These are phyloP conservation scores for Echinops telfairi DNA, from an alignment of 2,113 vertebrate species.

Conservation along the genomic window DNA sequence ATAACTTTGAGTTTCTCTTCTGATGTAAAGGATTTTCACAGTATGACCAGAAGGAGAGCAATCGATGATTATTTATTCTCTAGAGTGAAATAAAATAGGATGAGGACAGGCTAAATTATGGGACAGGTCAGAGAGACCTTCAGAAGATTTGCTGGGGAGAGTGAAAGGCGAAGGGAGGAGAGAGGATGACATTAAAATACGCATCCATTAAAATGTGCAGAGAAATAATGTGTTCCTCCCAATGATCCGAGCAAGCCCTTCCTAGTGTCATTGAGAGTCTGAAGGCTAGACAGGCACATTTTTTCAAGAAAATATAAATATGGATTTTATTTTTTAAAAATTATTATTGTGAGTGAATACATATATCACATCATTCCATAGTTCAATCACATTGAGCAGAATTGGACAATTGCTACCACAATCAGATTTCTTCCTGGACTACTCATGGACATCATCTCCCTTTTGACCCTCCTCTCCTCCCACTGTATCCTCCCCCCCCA, in stretches of 20 bases:
- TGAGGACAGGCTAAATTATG: constrained; percentile 41
- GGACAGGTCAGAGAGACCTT: neutral
- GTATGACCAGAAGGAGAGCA: neutral
- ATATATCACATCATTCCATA: too few species aligned
- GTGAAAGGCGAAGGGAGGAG: constrained; percentile 58
- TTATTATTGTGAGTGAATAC: too few species aligned
- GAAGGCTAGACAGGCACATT: neutral
- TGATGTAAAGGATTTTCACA: neutral
- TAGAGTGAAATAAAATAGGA: constrained; percentile 19
- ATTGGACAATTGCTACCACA: too few species aligned
- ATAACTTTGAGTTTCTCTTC: constrained; percentile 15
- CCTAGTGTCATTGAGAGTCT: neutral
- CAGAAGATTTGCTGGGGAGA: constrained; percentile 30
- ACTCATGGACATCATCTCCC: too few species aligned
- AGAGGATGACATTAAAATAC: constrained; percentile 10
- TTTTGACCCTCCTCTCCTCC: too few species aligned
- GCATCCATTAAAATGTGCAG: neutral
- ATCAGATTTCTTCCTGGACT: too few species aligned
- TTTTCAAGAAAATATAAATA: neutral
- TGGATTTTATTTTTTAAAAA: neutral
- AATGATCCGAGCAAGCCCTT: constrained; percentile 26
- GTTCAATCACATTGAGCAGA: too few species aligned
- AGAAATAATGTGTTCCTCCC: constrained; percentile 58
- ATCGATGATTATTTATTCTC: constrained; percentile 31
- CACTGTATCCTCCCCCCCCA: too few species aligned